Evolutionary conservation across 2,113 vertebrate species (phyloP).

Genomic region (Cyphomyrus plagiostoma): DNA sequence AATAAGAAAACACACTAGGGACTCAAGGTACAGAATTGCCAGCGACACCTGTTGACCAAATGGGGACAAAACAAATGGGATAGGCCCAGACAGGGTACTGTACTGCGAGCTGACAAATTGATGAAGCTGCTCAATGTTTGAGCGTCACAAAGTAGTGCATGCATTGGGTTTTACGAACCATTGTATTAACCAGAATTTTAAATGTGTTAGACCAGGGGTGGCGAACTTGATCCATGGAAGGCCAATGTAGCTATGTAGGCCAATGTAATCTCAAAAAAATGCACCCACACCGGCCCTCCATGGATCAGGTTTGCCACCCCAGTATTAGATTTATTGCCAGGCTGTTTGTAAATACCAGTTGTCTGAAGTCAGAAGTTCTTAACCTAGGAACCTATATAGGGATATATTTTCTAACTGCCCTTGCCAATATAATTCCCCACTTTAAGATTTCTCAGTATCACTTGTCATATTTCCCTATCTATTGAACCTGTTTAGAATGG

Average conservation of each 20-base stretch:
- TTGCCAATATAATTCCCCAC: background rate
- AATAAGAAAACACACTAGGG: no score
- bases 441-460: background rate
- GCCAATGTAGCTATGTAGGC: background rate
- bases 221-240: background rate
- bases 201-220: background rate
- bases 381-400: background rate
- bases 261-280: background rate
- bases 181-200: background rate
- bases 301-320: background rate
- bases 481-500: background rate
- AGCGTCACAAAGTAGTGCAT: no score
- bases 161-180: no score
- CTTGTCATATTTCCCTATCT: background rate
- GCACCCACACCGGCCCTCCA: background rate
- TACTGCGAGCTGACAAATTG: no score
- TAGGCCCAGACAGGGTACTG: no score
- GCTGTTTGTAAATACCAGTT: background rate
- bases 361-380: background rate
- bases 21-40: no score
- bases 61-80: no score
- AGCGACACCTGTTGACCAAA: no score
- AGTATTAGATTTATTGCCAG: background rate
- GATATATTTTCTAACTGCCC: background rate
- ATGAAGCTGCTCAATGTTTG: no score